A percentile compares a stretch with the other conserved stretches of the same genome.
Conservation (phyloP, 2,797 vertebrate genomes). For the Anolis apletophallus region DNA sequence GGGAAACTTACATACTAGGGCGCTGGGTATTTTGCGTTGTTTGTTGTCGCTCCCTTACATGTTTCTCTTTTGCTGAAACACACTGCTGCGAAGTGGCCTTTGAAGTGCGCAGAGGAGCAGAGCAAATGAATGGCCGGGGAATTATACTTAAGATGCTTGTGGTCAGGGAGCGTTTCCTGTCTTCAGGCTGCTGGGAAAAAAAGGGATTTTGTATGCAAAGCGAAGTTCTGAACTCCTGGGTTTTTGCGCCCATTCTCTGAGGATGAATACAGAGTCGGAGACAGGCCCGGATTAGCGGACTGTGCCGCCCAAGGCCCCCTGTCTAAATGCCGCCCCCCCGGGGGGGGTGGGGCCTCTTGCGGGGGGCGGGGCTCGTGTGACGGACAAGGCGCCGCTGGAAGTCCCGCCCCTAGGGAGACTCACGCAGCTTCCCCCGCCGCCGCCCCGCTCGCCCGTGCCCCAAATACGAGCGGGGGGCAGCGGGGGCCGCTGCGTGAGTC, state of each 20-base stretch:
- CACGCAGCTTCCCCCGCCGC: too few relatives aligned
- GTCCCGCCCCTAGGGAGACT: too few relatives aligned
- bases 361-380: too few relatives aligned
- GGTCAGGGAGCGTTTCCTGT: conserved; percentile 68
- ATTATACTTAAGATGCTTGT: conserved; percentile 58
- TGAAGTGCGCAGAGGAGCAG: conserved; percentile 21
- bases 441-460: too few relatives aligned
- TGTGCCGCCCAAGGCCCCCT: too few relatives aligned
- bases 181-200: conserved; percentile 27
- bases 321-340: too few relatives aligned
- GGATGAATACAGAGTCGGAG: neutral
- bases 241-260: neutral
- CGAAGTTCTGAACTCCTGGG: neutral
- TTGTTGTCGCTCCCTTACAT: conserved; percentile 16
- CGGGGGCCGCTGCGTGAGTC: too few relatives aligned
- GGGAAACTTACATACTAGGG: neutral
- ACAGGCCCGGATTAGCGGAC: too few relatives aligned
- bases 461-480: too few relatives aligned
- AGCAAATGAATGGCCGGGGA: conserved; percentile 15
- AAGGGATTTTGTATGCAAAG: neutral
- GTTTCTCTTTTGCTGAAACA: neutral
- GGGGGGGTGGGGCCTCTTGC: too few relatives aligned
- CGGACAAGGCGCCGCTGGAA: too few relatives aligned
- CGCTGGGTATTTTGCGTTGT: too few relatives aligned
- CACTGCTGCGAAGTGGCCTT: neutral